Base-by-base conservation (phyloP, 2,888 invertebrate species). In the Cryptocheilus praepositus region DNA sequence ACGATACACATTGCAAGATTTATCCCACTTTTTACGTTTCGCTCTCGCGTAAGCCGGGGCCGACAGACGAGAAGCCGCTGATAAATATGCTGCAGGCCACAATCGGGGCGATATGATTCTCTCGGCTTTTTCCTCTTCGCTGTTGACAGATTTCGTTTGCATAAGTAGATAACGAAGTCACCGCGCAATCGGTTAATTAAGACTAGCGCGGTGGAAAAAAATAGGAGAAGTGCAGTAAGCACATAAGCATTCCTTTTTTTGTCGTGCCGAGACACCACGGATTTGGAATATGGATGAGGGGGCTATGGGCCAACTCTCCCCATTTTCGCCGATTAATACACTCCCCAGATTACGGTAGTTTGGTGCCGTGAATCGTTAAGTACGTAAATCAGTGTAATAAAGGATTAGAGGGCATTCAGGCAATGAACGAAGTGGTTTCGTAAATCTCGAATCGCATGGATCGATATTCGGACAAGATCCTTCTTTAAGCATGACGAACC, bases 261-360 rank as follows among this genome's bases (percentile, higher is more conserved):
- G 15, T 44, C 15, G 43, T 45, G 15, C 21, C 19, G 36, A 36
- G 25, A 22, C 45, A 16, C 60, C 43, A 25, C 36, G 60, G 55
- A 70, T 70, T 57, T 46, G 22, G 19, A 56, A 53, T 56, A 45
- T 3, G 45, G n/a, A 21, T n/a, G 46, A 15, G 16, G n/a, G 13
- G 22, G 21, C 15, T 22, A 54, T 18, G 18, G 16, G 18, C 25
- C 16, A 22, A 62, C 18, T 51, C 44, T 21, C 7, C 45, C 22
- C 36, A 19, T 18, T 54, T 43, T 13, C 62, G n/a, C 22, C 56
- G 63, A 67, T 70, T 60, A 70, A 70, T 70, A 60, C 60, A 67
- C 70, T 70, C 61, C 45, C 25, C 58, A 67, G 67, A 67, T 63
- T 67, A 54, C 62, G 51, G 49, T 52, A 54, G 22, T 22, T 28